A percentile compares a stretch with the other conserved stretches of the same genome.
Evolutionary conservation across 2,888 invertebrate genomes (phyloP).

Genomic region (Dastarcus helophoroides): DNA sequence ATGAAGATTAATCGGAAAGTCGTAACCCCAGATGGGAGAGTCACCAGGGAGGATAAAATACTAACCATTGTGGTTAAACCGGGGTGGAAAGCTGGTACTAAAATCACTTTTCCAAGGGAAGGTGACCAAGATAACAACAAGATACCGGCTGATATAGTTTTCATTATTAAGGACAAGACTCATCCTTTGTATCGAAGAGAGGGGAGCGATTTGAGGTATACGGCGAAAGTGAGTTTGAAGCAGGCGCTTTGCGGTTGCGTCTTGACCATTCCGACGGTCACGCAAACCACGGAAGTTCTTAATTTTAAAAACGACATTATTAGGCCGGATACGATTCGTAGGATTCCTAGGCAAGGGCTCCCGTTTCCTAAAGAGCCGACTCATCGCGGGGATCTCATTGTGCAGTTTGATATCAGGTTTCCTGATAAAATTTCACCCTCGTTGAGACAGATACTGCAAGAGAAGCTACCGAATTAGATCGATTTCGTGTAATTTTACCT

Average conservation of each 20-base stretch:
- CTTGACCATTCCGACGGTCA: slow-evolving; percentile 74
- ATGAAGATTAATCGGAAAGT: slow-evolving; percentile 93
- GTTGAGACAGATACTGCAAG: slow-evolving; percentile 16
- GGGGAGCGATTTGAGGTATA: slow-evolving; percentile 80
- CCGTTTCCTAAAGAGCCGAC: slow-evolving; percentile 87
- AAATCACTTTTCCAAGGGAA: slow-evolving; percentile 91
- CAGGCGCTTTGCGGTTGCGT: slow-evolving; percentile 80
- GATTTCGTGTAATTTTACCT: no score
- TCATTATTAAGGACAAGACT: slow-evolving; percentile 87
- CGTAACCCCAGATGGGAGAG: slow-evolving; percentile 62
- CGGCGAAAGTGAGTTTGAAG: slow-evolving; percentile 69
- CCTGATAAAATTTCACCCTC: slow-evolving; percentile 45
- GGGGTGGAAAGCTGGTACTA: slow-evolving; percentile 95
- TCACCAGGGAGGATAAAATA: slow-evolving; percentile 81
- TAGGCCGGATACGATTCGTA: slow-evolving; percentile 72
- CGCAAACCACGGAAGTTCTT: slow-evolving; percentile 62
- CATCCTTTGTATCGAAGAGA: slow-evolving; percentile 78
- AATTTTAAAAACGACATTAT: slow-evolving; percentile 67
- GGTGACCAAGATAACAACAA: slow-evolving; percentile 85
- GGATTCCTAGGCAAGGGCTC: slow-evolving; percentile 76
- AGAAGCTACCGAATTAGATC: slow-evolving; percentile 17
- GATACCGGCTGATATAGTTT: slow-evolving; percentile 89
- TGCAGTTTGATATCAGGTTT: slow-evolving; percentile 86
- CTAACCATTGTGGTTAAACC: slow-evolving; percentile 85
- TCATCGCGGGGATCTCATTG: slow-evolving; percentile 76